Conservation (phyloP, 2,888 invertebrate genomes). For the Drosophila mimetica region DNA sequence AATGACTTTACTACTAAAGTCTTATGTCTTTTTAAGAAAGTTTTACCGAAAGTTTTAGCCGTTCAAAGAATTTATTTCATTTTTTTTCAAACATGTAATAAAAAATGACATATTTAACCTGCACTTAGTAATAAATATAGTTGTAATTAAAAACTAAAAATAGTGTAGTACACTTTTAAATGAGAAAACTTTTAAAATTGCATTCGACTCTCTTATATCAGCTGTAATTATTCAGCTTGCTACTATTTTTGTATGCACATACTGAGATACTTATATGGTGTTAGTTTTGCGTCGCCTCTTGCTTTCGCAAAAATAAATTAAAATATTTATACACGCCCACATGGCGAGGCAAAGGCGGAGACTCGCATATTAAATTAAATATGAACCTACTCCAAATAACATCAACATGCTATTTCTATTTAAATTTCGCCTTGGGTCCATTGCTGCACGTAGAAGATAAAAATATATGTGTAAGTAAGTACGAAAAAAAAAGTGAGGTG, state of each 20-base stretch:
- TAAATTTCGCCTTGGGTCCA: slow-evolving; percentile 67
- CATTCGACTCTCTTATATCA: background rate
- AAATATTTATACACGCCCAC: slow-evolving; percentile 51
- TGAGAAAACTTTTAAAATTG: background rate
- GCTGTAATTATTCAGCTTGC: background rate
- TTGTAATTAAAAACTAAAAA: background rate
- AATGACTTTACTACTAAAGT: too few relatives aligned
- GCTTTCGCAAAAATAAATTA: slow-evolving; percentile 55
- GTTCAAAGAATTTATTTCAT: too few relatives aligned
- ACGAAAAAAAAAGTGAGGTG: slow-evolving; percentile 31
- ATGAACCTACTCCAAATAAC: slow-evolving; percentile 68
- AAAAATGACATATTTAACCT: too few relatives aligned
- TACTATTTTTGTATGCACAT: background rate
- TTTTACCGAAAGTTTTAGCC: too few relatives aligned
- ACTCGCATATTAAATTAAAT: slow-evolving; percentile 69
- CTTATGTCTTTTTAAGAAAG: too few relatives aligned
- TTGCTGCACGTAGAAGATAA: slow-evolving; percentile 76
- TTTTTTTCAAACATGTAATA: too few relatives aligned
- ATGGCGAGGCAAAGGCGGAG: slow-evolving; percentile 4
- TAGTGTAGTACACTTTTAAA: background rate
- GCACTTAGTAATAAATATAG: background rate
- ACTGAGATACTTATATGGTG: too few relatives aligned
- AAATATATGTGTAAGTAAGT: slow-evolving; percentile 54
- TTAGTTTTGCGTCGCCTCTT: slow-evolving; percentile 28
- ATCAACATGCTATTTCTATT: slow-evolving; percentile 74